Evolutionary conservation across 1,140 invertebrate species (phyloP), one percentile per base, ranked within the genome.

Genomic region (Melipona quadrifasciata): DNA sequence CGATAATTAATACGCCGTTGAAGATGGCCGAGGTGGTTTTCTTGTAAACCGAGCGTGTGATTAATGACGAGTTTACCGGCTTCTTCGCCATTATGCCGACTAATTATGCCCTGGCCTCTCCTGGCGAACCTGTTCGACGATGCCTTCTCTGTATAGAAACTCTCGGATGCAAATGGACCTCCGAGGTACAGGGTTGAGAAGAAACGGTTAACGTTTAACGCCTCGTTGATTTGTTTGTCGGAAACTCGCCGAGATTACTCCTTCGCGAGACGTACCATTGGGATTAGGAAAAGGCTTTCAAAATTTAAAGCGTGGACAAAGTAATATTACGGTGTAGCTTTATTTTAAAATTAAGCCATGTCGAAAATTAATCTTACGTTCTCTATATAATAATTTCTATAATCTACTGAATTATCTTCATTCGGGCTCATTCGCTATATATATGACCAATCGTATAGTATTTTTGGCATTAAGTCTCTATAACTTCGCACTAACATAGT

Each of bases 61-160:
- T 92, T 92, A 92, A 92, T 87, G 89, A 92, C 84, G 78, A 92
- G 86, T 91, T 91, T 92, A 90, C 86, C 78, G 81, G 82, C 82
- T 87, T 83, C 89, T 87, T 82, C 76, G 80, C 86, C 85, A 90
- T 92, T 91, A 87, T 92, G 82, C 81, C 76, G 86, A 79, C 89
- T 91, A 92, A 92, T 92, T 92, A 92, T 87, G 79, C 73, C 68
- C 80, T 61, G 83, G 76, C 24, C 24, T 24, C 58, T n/a, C 58
- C 39, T 47, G 24, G 24, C 24, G 12, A 61, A 61, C 78, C 76
- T 51, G 53, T 74, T 71, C 57, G 70, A 74, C 55, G 70, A n/a
- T 58, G 74, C 80, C 73, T 85, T 85, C 86, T 72, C 71, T 21
- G 19, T 19, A 34, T 64, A 53, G 71, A 76, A 76, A 61, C 58